Conservation (phyloP, 1,140 invertebrate genomes). For the Notospermus geniculatus region DNA sequence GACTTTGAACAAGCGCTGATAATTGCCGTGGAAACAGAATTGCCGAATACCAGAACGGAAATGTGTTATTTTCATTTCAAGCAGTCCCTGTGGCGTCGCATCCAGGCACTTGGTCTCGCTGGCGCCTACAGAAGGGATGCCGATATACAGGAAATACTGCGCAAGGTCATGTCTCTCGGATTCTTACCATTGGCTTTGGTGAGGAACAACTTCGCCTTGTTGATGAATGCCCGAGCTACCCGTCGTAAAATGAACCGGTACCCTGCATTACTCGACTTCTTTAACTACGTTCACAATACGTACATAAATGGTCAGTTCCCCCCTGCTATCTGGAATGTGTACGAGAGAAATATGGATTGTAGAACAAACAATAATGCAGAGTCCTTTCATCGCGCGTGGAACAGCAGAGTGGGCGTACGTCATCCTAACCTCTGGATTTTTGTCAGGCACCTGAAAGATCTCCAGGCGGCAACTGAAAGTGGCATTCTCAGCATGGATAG, state of each 20-base stretch:
- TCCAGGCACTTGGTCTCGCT: background rate
- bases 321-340: constrained; percentile 16
- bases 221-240: too few species aligned
- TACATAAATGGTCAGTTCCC: constrained; percentile 12
- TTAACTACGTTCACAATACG: constrained; percentile 3
- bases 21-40: background rate
- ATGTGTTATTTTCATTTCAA: background rate
- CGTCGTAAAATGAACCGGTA: background rate
- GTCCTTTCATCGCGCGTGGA: too few species aligned
- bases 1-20: background rate
- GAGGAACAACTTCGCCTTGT: background rate
- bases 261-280: constrained; percentile 4
- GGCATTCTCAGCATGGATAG: too few species aligned
- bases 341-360: constrained; percentile 10
- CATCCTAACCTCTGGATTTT: too few species aligned
- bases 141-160: background rate
- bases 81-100: background rate
- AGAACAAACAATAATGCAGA: constrained; percentile 19
- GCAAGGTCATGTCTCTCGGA: background rate
- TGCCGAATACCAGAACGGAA: background rate
- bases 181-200: background rate
- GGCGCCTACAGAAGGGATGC: background rate
- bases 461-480: too few species aligned
- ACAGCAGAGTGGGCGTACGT: too few species aligned
- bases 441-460: too few species aligned